These are phyloP conservation scores for Vulpes lagopus DNA, from an alignment of 2,113 vertebrate species.

Conservation along the genomic window DNA sequence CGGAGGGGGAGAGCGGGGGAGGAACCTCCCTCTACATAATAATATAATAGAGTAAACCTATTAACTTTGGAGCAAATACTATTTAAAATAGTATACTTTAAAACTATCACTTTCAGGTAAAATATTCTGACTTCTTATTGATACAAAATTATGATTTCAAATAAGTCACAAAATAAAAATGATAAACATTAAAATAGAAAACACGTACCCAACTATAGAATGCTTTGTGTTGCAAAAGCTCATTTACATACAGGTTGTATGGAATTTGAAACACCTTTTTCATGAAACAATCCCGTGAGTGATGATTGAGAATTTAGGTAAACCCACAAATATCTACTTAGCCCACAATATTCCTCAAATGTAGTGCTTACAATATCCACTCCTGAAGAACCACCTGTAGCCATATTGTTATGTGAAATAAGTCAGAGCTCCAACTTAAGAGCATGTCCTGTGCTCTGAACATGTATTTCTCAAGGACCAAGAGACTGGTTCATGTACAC, in stretches of 20 bases:
- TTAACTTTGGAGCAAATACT: background rate
- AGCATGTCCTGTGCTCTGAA: background rate
- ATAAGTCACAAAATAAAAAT: slow-evolving; percentile 50
- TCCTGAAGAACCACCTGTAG: background rate
- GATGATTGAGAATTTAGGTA: background rate
- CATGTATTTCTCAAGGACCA: background rate
- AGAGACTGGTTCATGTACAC: background rate
- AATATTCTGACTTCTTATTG: slow-evolving; percentile 30
- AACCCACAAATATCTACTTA: background rate
- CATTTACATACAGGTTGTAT: slow-evolving; percentile 9
- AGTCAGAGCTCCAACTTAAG: background rate
- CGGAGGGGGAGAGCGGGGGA: background rate
- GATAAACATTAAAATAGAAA: slow-evolving; percentile 10
- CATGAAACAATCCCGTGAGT: background rate
- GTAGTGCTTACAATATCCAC: background rate
- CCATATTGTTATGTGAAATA: background rate
- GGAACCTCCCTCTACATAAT: background rate
- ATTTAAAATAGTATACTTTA: slow-evolving; percentile 41
- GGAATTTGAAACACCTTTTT: background rate
- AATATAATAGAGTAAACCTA: slow-evolving; percentile 30
- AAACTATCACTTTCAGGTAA: slow-evolving; percentile 4
- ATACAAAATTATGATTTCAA: slow-evolving; percentile 27
- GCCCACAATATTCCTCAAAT: background rate
- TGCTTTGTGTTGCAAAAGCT: slow-evolving; percentile 33
- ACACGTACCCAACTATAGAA: background rate